Evolutionary conservation across 2,113 vertebrate genomes (phyloP).

Genomic region (Phycodurus eques): DNA sequence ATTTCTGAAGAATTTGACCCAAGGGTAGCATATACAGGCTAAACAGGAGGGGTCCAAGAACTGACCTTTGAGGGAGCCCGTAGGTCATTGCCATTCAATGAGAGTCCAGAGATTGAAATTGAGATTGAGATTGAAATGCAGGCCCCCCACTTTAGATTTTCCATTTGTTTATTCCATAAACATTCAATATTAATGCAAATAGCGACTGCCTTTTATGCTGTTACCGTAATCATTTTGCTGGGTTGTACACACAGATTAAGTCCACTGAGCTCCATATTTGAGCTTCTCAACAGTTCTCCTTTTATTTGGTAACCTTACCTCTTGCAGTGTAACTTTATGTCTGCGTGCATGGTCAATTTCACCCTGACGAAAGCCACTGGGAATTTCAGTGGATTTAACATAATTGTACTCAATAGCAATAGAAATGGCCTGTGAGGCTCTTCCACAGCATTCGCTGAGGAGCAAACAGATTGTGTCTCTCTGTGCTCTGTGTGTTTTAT

Average conservation of each 20-base stretch:
- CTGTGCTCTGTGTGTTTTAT: not conserved
- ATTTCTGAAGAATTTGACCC: too few relatives aligned
- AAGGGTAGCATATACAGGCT: too few relatives aligned
- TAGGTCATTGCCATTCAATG: too few relatives aligned
- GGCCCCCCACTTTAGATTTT: not conserved
- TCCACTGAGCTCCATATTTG: not conserved
- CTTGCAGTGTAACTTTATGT: not conserved
- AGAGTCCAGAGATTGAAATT: too few relatives aligned
- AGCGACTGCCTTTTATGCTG: not conserved
- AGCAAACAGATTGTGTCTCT: slow-evolving; percentile 19
- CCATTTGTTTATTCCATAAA: not conserved
- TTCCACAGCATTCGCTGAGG: slow-evolving; percentile 14
- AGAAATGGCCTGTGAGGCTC: slow-evolving; percentile 29
- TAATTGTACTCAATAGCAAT: slow-evolving; percentile 54
- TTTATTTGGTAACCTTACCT: not conserved
- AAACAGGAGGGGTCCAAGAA: too few relatives aligned
- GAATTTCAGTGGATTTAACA: slow-evolving; percentile 31
- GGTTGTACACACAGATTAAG: not conserved
- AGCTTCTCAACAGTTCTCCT: not conserved
- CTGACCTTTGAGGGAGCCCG: too few relatives aligned
- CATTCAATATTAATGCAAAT: not conserved
- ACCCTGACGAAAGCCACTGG: slow-evolving; percentile 11
- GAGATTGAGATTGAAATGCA: not conserved
- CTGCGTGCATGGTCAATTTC: slow-evolving; percentile 1
- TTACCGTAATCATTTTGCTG: not conserved